Evolutionary conservation across 2,797 vertebrate genomes (phyloP), one percentile per base, ranked within the genome.

Genomic region (Dipus sagitta): DNA sequence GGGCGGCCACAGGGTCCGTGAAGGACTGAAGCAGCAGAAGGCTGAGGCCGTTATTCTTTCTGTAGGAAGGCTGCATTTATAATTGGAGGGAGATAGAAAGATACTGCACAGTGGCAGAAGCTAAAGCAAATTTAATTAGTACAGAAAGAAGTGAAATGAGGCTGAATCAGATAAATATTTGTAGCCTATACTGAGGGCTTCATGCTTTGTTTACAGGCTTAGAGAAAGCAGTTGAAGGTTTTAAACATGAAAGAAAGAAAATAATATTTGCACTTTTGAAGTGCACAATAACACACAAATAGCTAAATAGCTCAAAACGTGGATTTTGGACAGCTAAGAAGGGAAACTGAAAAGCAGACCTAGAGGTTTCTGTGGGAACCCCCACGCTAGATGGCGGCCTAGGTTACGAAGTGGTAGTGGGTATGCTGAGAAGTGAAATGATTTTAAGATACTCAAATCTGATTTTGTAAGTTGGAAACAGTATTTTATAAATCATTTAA

Each of bases 211-310:
- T 67, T 26, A 64, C 5, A 71, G 18, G 32, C 26, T 83, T 3
- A 88, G 32, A 70, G 26, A 38, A 24, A 87, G 12, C 26, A 79
- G 47, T 1, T 11, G 18, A 86, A 79, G 14, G 4, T 6, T 70
- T 90, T 93, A 52, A 71, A 54, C 4, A 71, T 79, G 14, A 11
- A 60, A 64, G 26, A 72, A 86, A 80, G 26, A 90, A 32, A 93
- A 75, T 28, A 12, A 12, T 9, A 64, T 28, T 34, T 89, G 17
- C 10, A 71, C 42, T 86, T 88, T 38, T 58, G 42, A 30, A 60
- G 70, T 4, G 32, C 26, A 47, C 30, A 60, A 47, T 47, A 17
- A 24, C 5, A 68, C 54, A 64, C 24, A 62, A 54, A 54, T 14
- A 54, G 10, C 10, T 14, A 58, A 14, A 28, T 1, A 32, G 15